These are phyloP conservation scores for Helostoma temminkii DNA, from an alignment of 2,797 vertebrate species.

Conservation along the genomic window DNA sequence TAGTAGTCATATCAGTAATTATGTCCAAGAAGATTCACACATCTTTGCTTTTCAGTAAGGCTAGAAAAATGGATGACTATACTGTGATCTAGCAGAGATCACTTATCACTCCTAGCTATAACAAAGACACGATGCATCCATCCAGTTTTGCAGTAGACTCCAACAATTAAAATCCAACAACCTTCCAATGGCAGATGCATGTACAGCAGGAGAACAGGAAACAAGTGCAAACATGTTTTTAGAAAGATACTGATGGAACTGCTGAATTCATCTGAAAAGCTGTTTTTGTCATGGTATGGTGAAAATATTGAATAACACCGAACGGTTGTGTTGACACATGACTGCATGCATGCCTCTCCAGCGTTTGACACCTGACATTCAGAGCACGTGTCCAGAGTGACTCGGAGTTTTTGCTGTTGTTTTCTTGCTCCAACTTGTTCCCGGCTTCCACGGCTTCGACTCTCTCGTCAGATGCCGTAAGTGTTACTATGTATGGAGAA, in stretches of 20 bases:
- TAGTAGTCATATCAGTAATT: too few species aligned
- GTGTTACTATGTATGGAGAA: constrained; percentile 71
- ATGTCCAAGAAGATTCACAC: too few species aligned
- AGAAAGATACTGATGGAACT: not conserved
- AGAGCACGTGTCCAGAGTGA: constrained; percentile 6
- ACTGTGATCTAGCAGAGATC: too few species aligned
- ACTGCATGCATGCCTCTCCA: not conserved
- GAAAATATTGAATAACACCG: too few species aligned
- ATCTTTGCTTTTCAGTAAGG: too few species aligned
- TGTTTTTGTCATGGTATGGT: too few species aligned
- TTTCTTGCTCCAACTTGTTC: constrained; percentile 32
- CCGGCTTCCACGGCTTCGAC: constrained; percentile 21
- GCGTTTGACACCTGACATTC: constrained; percentile 9
- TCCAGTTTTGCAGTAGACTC: not conserved
- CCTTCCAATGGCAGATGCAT: not conserved
- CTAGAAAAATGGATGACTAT: too few species aligned
- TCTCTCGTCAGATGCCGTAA: constrained; percentile 60
- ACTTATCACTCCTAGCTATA: too few species aligned
- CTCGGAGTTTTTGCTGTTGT: not conserved
- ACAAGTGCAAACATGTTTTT: not conserved
- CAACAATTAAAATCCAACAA: not conserved
- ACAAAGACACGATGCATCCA: too few species aligned
- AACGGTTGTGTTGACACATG: too few species aligned
- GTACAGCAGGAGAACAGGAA: not conserved
- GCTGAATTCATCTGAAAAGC: not conserved